phyloP scores from a whole-genome alignment of 92 coral and sea anemone species.

The Actinernus sp. region DNA sequence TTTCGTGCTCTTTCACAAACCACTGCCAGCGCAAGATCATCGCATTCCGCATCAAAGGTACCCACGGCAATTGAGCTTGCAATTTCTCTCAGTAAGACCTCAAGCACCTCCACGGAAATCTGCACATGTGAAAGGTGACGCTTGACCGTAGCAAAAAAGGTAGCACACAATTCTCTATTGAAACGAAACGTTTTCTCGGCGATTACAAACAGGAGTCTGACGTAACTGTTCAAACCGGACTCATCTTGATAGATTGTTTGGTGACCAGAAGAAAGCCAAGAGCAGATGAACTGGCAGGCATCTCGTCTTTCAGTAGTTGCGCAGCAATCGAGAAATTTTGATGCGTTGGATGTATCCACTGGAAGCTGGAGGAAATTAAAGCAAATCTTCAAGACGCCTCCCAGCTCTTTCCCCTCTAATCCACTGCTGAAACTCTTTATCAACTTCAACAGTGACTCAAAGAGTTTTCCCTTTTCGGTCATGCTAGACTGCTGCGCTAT shows the following conservation, averaged over 20 bases:
- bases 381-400: background rate
- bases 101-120: background rate
- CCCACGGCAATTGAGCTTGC: constrained; percentile 23
- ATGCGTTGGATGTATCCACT: background rate
- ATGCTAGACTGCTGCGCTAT: too few relatives aligned
- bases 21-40: background rate
- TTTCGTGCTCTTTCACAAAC: too few relatives aligned
- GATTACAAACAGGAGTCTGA: background rate
- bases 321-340: background rate
- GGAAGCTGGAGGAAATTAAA: background rate
- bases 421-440: too few relatives aligned
- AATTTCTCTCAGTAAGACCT: constrained; percentile 1
- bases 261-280: too few relatives aligned
- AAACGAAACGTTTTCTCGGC: background rate
- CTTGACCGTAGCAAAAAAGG: background rate
- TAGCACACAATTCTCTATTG: background rate
- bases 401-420: too few relatives aligned
- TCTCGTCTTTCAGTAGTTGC: background rate
- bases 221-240: background rate
- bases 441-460: too few relatives aligned
- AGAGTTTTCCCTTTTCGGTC: too few relatives aligned
- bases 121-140: background rate
- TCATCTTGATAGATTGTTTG: background rate
- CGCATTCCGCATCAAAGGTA: constrained; percentile 1
- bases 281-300: background rate